Base-by-base conservation (phyloP, 2,797 vertebrate species). In the Urocyon cinereoargenteus region DNA sequence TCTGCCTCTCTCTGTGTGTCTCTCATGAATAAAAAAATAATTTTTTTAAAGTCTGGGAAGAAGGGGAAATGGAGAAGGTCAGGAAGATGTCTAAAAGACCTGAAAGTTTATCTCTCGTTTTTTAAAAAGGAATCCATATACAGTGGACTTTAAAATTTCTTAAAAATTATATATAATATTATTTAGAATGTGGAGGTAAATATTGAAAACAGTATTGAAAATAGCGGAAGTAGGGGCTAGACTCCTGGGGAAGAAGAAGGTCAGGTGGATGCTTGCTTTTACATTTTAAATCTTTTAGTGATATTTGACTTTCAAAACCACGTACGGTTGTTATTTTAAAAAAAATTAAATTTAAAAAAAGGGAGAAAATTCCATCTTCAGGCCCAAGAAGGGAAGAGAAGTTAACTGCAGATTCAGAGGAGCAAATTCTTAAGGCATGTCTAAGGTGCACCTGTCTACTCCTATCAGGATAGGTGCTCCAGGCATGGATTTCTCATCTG, bases 231-330 rank as follows among this genome's bases (percentile, higher is more conserved):
- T 10, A 5, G 19, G 6, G 21, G 1, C 18, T 68, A 8, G 49
- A 28, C 18, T 7, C 18, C 34, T 73, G 21, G 21, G 57, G 22
- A 26, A 57, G 28, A 19, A 61, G n/a, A 87, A 22, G 21, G 6
- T 36, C 45, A 9, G 70, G 19, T 7, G 49, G 36, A 64, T 53
- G 40, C 22, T 53, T 45, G 14, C 19, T 36, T 93, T 64, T 28
- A 28, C 5, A 36, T 68, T 64, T 86, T 31, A 81, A 78, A 49
- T 19, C 1, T 90, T 89, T n/a, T 36, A 73, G 40, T 85, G 5
- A 31, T 59, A n/a, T 49, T 93, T 84, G 62, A 68, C 28, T 34
- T 81, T 94, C 87, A 26, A 87, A 73, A 36, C 34, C 24, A 40
- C 6, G 21, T 4, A 16, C 18, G 6, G 8, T 21, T 57, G 19